Evolutionary conservation across 2,888 invertebrate genomes (phyloP).

Genomic region (Cataglyphis livida): DNA sequence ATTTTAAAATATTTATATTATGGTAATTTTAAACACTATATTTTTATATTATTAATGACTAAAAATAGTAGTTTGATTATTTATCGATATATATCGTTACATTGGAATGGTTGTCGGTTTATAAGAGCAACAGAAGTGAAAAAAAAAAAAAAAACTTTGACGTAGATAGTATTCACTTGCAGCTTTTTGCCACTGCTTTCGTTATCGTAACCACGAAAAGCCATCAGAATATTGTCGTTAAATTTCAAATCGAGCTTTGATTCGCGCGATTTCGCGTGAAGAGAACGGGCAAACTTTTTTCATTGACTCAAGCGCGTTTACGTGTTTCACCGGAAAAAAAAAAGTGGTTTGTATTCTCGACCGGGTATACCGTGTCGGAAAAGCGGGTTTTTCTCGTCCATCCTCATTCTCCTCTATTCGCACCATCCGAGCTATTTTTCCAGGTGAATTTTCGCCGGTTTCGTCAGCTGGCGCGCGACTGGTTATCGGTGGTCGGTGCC

Average conservation of each 20-base stretch:
- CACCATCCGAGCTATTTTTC: conserved; percentile 55
- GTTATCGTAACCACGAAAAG: neutral
- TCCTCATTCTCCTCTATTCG: conserved; percentile 21
- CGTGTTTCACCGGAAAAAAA: conserved; percentile 25
- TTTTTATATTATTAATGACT: neutral
- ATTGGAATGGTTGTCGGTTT: neutral
- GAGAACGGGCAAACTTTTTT: conserved; percentile 38
- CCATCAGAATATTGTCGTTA: conserved; percentile 13
- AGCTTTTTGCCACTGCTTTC: conserved; percentile 1
- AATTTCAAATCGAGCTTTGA: conserved; percentile 47
- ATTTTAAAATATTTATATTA: neutral
- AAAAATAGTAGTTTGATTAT: neutral
- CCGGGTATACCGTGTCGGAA: conserved; percentile 33
- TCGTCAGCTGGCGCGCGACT: conserved; percentile 66
- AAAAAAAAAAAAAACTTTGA: neutral
- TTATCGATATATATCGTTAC: neutral
- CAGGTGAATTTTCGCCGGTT: conserved; percentile 53
- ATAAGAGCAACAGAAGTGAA: neutral
- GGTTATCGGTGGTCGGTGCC: conserved; percentile 66
- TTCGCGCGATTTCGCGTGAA: conserved; percentile 17
- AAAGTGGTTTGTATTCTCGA: conserved; percentile 25
- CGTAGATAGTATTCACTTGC: neutral
- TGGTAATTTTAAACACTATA: neutral
- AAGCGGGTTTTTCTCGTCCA: conserved; percentile 28
- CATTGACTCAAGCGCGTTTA: conserved; percentile 28